Base-by-base conservation (phyloP, 2,113 vertebrate genomes). In the Prionailurus viverrinus region DNA sequence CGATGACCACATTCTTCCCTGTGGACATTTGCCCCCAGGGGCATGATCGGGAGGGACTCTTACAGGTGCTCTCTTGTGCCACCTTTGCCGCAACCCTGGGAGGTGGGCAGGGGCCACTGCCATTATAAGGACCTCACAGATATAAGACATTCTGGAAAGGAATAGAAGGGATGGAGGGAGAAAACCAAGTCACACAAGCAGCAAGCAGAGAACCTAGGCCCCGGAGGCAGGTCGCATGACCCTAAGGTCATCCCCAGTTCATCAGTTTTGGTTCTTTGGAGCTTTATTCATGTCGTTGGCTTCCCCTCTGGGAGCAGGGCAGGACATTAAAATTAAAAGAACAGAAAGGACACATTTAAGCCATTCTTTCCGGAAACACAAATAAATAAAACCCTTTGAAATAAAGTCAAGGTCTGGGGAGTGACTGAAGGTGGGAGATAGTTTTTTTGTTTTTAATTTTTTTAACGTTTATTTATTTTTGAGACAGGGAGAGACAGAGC, bases 311-410 rank as follows among this genome's bases (percentile, higher is more conserved):
- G 61, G 19, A 86, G 3, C 86, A 12, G 2, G 23, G 9, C 21
- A 29, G 5, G 23, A 27, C 33, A 51, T 33, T 89, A 21, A 87
- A 96, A 55, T 82, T 71, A 48, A 45, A 78, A 92, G 63, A 96
- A 7, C 55, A 85, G 33, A 95, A 90, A 3, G 82, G 53, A 79
- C 8, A 39, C 9, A 86, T 69, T 89, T 33, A 81, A 92, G 39
- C 51, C 7, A 27, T 51, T 3, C 48, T 84, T 95, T 71, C 55
- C 85, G 7, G 6, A 78, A 63, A 95, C 71, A 25, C 1, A 91
- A 63, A 61, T 21, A 68, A 69, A 14, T 19, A 68, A 93, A 85
- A 74, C 15, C 21, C 15, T 87, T 41, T 55, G 65, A 80, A 93
- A 97, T 33, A 82, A 51, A 89, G 23, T 51, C 48, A 89, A 68